phyloP scores from a whole-genome alignment of 2,797 vertebrate genomes.

The Acipenser ruthenus region DNA sequence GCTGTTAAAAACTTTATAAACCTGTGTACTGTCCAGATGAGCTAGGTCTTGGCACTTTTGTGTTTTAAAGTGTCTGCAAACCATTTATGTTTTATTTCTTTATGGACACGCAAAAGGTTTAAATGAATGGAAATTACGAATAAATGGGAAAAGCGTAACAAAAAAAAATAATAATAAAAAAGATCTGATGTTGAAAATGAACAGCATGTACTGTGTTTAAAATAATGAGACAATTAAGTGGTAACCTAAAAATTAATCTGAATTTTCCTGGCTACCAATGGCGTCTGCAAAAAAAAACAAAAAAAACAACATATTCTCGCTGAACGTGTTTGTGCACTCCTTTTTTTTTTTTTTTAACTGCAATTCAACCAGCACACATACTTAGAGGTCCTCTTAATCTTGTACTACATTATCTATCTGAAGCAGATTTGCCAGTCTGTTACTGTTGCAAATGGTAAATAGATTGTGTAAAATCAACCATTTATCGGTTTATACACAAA shows the following conservation, averaged over 20 bases:
- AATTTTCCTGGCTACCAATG: not conserved
- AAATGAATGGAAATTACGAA: constrained; percentile 16
- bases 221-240: constrained; percentile 7
- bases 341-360: too few species aligned
- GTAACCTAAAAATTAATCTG: constrained; percentile 1
- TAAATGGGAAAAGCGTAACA: constrained; percentile 16
- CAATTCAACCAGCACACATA: too few species aligned
- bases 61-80: constrained; percentile 5
- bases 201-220: constrained; percentile 5
- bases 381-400: too few species aligned
- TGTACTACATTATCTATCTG: too few species aligned
- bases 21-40: not conserved
- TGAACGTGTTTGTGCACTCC: constrained; percentile 16
- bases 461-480: too few species aligned
- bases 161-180: not conserved
- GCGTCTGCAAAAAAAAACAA: not conserved
- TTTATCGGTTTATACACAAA: too few species aligned
- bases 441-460: too few species aligned
- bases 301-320: not conserved
- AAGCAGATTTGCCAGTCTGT: too few species aligned
- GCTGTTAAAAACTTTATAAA: constrained; percentile 7
- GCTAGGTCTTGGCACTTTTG: constrained; percentile 8
- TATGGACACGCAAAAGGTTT: constrained; percentile 2
- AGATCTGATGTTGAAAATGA: not conserved
- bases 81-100: constrained; percentile 8